Conservation (phyloP, 1,140 invertebrate genomes). For the Drosophila pruinosa region DNA sequence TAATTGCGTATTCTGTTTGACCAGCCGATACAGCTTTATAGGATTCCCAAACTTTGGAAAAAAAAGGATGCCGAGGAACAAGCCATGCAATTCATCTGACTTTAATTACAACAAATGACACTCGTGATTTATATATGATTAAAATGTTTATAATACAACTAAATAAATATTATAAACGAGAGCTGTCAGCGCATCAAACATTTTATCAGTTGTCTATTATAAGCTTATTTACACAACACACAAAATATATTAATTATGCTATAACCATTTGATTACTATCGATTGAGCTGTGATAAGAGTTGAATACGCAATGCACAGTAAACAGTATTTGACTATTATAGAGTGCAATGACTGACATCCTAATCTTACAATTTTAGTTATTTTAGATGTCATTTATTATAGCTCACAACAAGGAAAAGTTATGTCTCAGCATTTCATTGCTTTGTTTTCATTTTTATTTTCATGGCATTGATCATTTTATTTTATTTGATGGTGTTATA, state of each 20-base stretch:
- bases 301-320: not conserved
- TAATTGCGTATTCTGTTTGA: not conserved
- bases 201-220: not conserved
- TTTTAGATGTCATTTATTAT: too few species aligned
- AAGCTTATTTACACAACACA: not conserved
- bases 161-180: constrained; percentile 18
- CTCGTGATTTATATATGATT: constrained; percentile 9
- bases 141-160: constrained; percentile 7
- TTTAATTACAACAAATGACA: not conserved
- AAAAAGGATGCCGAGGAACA: not conserved
- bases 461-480: too few species aligned
- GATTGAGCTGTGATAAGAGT: not conserved
- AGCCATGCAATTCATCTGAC: not conserved
- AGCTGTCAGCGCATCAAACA: not conserved
- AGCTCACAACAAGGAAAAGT: too few species aligned
- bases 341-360: too few species aligned
- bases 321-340: not conserved
- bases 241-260: constrained; percentile 1
- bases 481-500: too few species aligned
- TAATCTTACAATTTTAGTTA: too few species aligned
- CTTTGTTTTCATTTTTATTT: too few species aligned
- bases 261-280: not conserved
- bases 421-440: too few species aligned
- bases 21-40: not conserved
- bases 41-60: not conserved